phyloP scores from a whole-genome alignment of 2,113 vertebrate species.

The Melospiza georgiana region DNA sequence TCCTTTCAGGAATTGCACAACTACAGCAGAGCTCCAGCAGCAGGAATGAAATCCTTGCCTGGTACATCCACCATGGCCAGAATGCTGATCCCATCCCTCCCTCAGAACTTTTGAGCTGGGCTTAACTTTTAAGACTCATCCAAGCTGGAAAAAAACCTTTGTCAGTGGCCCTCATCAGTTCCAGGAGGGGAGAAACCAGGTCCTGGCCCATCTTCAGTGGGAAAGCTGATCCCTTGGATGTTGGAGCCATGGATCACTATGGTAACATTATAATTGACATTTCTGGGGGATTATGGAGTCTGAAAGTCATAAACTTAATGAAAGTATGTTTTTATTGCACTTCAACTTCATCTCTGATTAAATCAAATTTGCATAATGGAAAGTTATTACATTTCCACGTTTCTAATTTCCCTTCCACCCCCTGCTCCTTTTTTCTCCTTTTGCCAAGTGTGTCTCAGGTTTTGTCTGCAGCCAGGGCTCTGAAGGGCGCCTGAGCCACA shows the following conservation, averaged over 20 bases:
- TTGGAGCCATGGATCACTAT: constrained; percentile 68
- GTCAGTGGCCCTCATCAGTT: accelerated
- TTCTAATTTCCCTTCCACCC: constrained; percentile 68
- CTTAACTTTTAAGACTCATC: background rate
- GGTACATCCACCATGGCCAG: background rate
- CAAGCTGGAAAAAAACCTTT: background rate
- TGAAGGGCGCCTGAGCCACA: background rate
- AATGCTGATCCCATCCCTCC: background rate
- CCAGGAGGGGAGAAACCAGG: background rate
- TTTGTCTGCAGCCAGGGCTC: constrained; percentile 38
- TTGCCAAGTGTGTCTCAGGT: constrained; percentile 24
- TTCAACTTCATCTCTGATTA: constrained; percentile 79
- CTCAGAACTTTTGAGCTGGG: background rate
- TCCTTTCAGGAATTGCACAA: background rate
- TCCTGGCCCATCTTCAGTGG: background rate
- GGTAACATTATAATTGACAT: constrained; percentile 72
- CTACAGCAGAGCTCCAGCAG: background rate
- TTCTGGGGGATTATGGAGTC: constrained; percentile 54
- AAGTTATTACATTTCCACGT: constrained; percentile 81
- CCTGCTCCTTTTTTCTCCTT: background rate
- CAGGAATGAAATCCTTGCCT: background rate
- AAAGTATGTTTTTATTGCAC: constrained; percentile 79
- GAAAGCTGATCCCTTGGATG: constrained; percentile 15
- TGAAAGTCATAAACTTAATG: constrained; percentile 82
- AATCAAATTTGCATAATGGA: constrained; percentile 82